These are phyloP conservation scores for Carassius gibelio DNA, from an alignment of 2,113 vertebrate species.

Conservation along the genomic window DNA sequence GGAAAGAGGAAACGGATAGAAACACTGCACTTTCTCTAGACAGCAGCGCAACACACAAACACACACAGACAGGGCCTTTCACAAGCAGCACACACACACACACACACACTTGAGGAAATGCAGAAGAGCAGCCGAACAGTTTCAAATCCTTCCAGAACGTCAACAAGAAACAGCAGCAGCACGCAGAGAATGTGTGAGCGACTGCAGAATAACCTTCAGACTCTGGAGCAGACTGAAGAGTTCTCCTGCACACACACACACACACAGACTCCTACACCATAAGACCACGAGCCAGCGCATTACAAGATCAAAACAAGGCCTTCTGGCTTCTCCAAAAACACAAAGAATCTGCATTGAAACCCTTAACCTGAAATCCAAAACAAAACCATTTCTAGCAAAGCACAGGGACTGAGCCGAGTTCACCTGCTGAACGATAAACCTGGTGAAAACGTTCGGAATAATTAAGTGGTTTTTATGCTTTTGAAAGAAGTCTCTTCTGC, in stretches of 20 bases:
- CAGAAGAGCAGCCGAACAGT: conserved; percentile 55
- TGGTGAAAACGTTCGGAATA: too few relatives aligned
- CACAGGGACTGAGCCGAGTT: neutral
- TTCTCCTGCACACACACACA: too few relatives aligned
- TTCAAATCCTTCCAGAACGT: conserved; percentile 61
- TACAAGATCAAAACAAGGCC: too few relatives aligned
- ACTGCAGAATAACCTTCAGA: neutral
- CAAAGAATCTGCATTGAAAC: neutral
- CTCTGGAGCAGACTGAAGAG: neutral
- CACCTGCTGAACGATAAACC: neutral
- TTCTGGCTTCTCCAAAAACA: neutral
- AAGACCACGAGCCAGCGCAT: neutral
- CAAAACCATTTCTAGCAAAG: neutral
- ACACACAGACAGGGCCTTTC: neutral
- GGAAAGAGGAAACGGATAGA: conserved; percentile 62
- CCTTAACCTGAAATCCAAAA: neutral
- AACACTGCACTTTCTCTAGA: neutral
- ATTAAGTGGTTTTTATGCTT: too few relatives aligned
- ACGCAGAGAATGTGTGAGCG: conserved; percentile 36
- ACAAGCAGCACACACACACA: neutral
- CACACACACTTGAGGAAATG: conserved; percentile 65
- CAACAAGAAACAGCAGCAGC: conserved; percentile 51
- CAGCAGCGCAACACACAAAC: neutral
- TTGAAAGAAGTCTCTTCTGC: neutral
- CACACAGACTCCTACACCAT: neutral